Base-by-base conservation (phyloP, 2,888 invertebrate genomes). In the Calephelis perditalis region DNA sequence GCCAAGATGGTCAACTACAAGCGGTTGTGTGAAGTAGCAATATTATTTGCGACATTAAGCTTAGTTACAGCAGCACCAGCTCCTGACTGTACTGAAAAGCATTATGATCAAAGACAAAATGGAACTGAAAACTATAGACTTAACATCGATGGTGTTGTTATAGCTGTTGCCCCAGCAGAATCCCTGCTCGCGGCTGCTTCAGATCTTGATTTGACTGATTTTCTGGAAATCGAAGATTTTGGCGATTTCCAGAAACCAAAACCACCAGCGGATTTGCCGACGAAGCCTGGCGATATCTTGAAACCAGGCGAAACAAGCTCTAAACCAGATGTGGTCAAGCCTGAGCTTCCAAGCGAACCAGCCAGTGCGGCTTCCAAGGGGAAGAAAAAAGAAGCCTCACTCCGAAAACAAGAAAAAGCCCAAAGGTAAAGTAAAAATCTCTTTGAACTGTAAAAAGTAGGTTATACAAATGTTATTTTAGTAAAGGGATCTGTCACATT, bases 81-180 rank as follows among this genome's bases (percentile, higher is more conserved):
- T 4, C 71, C 76, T n/a, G 78, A 81, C 63, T 68, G 70, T 58
- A 63, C 66, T 10, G 73, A 75, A 47, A 63, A 81, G 57, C 67
- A 85, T 35, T 84, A 87, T 66, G 96, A 96, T 79, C 95, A 96
- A 75, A 84, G 95, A 7, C 96, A 96, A 77, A 96, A 95, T 74
- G 96, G 96, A 1, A 88, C 93, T 0, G 95, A 95, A 71, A 96
- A 96, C 84, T 92, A 93, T 67, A 90, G 95, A 15, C 81, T 96
- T 9, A 93, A 92, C 74, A 89, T 96, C 58, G 93, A 94, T 70
- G 95, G 94, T 11, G 86, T 95, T n/a, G 91, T 94, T 11, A 81
- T 95, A 44, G 93, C 94, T 3, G 84, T 94, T 52, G 93, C 94
- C 0, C 94, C 94, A 0, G 92, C 92, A 0, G 94, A 94, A 59